These are phyloP conservation scores for Hemitrygon akajei DNA, from an alignment of 2,797 vertebrate genomes.

Conservation along the genomic window DNA sequence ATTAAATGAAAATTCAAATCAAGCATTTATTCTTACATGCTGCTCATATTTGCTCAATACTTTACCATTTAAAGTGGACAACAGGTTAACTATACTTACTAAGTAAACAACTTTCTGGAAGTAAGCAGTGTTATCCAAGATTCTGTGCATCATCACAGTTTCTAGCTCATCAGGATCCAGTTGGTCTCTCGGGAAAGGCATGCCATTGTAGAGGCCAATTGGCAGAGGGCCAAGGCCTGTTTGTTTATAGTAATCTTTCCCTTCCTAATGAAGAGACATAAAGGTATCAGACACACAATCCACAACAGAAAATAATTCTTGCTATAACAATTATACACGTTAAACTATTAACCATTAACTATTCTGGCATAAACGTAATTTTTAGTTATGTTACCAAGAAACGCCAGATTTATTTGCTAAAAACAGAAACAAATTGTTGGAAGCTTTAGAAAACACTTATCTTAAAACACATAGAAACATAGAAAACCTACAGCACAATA, in stretches of 20 bases:
- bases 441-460: background rate
- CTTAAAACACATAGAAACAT: background rate
- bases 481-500: too few species aligned
- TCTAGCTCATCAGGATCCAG: conserved; percentile 91
- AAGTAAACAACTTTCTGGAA: conserved; percentile 90
- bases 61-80: background rate
- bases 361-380: background rate
- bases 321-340: background rate
- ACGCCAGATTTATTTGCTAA: background rate
- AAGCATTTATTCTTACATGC: background rate
- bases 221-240: conserved; percentile 85
- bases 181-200: conserved; percentile 84
- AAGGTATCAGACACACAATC: background rate
- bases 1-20: background rate
- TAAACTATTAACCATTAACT: background rate
- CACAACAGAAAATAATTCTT: background rate
- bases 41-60: background rate
- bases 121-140: conserved; percentile 86
- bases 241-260: conserved; percentile 78
- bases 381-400: background rate
- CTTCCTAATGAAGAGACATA: conserved; percentile 63
- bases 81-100: conserved; percentile 58
- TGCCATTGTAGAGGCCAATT: conserved; percentile 87
- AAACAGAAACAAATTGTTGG: background rate
- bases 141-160: conserved; percentile 93